phyloP scores from a whole-genome alignment of 2,113 vertebrate species.

The Apodemus speciosus region DNA sequence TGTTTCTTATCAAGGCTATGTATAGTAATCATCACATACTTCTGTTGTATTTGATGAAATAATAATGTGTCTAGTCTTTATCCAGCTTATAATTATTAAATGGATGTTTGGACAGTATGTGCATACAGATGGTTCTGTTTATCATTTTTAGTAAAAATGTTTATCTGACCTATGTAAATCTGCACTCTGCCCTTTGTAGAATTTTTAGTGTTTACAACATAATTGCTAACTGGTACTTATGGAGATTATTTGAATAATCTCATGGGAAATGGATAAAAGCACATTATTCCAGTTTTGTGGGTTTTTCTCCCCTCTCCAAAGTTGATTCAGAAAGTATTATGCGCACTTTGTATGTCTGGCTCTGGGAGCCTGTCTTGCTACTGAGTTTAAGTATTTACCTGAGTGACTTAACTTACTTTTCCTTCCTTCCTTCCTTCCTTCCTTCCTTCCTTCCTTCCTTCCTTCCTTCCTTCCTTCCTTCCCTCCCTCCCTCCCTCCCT shows the following conservation, averaged over 20 bases:
- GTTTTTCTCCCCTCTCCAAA: not conserved
- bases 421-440: too few relatives aligned
- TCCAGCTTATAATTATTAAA: slow-evolving; percentile 56
- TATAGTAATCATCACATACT: slow-evolving; percentile 38
- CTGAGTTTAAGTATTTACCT: slow-evolving; percentile 34
- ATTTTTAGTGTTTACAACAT: not conserved
- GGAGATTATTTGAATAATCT: not conserved
- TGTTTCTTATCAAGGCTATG: slow-evolving; percentile 32
- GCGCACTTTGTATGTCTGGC: not conserved
- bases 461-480: too few relatives aligned
- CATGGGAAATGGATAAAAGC: not conserved
- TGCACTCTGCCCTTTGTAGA: slow-evolving; percentile 32
- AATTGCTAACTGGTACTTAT: slow-evolving; percentile 36
- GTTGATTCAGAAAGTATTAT: slow-evolving; percentile 31
- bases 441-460: too few relatives aligned
- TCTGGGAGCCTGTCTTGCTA: not conserved
- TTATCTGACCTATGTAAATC: slow-evolving; percentile 59
- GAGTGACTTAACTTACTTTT: too few relatives aligned
- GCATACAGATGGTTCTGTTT: slow-evolving; percentile 51
- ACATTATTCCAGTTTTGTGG: not conserved
- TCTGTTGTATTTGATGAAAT: slow-evolving; percentile 33
- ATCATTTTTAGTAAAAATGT: slow-evolving; percentile 60
- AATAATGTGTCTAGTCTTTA: slow-evolving; percentile 32
- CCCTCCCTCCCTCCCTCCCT: too few relatives aligned
- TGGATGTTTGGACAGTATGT: slow-evolving; percentile 34